Evolutionary conservation across 2,888 invertebrate genomes (phyloP).

Genomic region (Eristalis pertinax): DNA sequence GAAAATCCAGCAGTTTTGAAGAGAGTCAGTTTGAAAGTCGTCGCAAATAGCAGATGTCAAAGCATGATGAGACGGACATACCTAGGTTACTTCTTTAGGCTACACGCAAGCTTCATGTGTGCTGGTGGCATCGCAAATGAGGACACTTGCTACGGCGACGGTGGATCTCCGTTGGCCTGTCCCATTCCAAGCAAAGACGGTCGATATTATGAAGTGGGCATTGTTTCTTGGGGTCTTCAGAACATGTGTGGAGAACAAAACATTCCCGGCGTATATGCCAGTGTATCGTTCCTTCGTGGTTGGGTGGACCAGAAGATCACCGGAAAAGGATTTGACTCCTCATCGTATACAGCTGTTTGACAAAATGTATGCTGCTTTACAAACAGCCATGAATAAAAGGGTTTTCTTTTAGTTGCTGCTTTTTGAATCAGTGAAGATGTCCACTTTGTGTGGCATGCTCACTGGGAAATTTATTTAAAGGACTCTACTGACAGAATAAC

Average conservation of each 20-base stretch:
- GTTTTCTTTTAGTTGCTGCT: no score
- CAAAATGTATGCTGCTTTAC: neutral
- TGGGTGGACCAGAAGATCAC: slow-evolving; percentile 87
- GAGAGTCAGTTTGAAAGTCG: slow-evolving; percentile 87
- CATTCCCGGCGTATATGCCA: slow-evolving; percentile 89
- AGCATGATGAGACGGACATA: slow-evolving; percentile 84
- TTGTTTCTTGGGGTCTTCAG: slow-evolving; percentile 92
- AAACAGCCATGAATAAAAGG: no score
- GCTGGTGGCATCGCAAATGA: slow-evolving; percentile 89
- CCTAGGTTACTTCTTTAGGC: slow-evolving; percentile 85
- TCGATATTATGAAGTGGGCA: slow-evolving; percentile 82
- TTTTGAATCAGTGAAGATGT: no score
- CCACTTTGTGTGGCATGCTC: no score
- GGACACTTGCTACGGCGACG: slow-evolving; percentile 90
- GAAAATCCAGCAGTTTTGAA: slow-evolving; percentile 85
- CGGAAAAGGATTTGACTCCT: neutral
- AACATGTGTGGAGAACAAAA: slow-evolving; percentile 84
- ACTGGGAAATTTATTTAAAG: no score
- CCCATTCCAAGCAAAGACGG: slow-evolving; percentile 82
- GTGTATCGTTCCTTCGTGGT: slow-evolving; percentile 84
- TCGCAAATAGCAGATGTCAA: slow-evolving; percentile 82
- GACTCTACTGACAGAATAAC: no score
- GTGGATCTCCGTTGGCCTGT: slow-evolving; percentile 90
- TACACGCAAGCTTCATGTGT: slow-evolving; percentile 88
- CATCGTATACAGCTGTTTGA: neutral